Evolutionary conservation across 1,140 invertebrate genomes (phyloP), one percentile per base, ranked within the genome.

Genomic region (Ptiloglossa arizonensis): DNA sequence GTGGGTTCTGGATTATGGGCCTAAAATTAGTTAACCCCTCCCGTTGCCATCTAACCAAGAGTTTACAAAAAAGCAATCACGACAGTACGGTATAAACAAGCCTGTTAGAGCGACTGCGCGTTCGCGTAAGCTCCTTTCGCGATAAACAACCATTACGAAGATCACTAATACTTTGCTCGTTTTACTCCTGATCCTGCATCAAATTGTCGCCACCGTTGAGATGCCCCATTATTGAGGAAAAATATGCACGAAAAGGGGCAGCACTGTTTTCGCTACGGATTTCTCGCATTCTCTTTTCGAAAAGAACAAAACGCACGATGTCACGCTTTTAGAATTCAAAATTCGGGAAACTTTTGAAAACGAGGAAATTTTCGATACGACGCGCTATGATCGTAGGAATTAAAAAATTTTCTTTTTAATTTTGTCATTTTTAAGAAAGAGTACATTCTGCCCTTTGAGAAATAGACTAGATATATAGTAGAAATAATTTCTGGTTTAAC

Each of bases 1-100:
- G 52, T n/a, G 54, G 29, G 52, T 64, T 38, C 29, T 76, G 73
- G 54, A 76, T 76, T 76, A 76, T 69, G 54, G 27, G 41, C 46
- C 73, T 76, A 76, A 76, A 76, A 76, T 76, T 76, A 76, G 73
- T 76, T 69, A 69, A 59, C 64, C 41, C n/a, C 73, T 69, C 54
- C 44, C 32, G 54, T 41, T 44, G 44, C 64, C 50, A 69, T 29
- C 73, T 69, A 76, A 35, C 24, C 22, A 17, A 6, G 41, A 69
- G 64, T 69, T 76, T 76, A 69, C 66, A 68, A 76, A 76, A 76
- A 76, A 69, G 22, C 44, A 5, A 29, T 50, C 66, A 44, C 44
- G 73, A 59, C 27, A 24, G 27, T 50, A 29, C 62, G 52, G 62
- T 74, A 67, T 57, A 76, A 76, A 76, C 64, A 76, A 60, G 66